These are phyloP conservation scores for Pseudorectes ferrugineus DNA, from an alignment of 2,113 vertebrate species.

Conservation along the genomic window DNA sequence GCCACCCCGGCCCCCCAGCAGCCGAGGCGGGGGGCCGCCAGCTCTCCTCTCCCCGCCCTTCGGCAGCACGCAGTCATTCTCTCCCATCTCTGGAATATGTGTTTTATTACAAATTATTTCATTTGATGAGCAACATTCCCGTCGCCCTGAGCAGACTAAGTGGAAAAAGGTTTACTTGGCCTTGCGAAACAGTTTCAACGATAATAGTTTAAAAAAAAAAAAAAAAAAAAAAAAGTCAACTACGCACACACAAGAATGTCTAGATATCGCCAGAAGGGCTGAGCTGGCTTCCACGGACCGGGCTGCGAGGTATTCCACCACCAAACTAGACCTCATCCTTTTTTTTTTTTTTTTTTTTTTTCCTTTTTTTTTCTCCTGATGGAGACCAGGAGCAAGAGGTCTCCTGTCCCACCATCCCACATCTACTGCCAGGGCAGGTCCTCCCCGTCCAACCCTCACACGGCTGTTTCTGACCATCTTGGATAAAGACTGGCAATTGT, in stretches of 20 bases:
- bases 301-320: not conserved
- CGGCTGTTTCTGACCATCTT: not conserved
- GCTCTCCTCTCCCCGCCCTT: not conserved
- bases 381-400: not conserved
- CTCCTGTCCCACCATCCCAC: not conserved
- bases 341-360: no score
- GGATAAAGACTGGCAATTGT: not conserved
- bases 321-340: not conserved
- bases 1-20: not conserved
- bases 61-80: not conserved
- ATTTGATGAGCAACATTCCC: slow-evolving; percentile 18
- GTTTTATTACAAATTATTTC: slow-evolving; percentile 37
- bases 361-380: no score
- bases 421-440: not conserved
- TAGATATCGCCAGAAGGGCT: not conserved
- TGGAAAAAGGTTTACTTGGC: slow-evolving; percentile 29
- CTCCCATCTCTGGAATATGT: slow-evolving; percentile 7
- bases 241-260: not conserved
- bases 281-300: not conserved
- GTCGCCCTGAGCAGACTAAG: slow-evolving; percentile 19
- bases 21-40: not conserved
- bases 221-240: not conserved
- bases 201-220: not conserved
- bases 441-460: not conserved
- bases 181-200: not conserved